Percentiles rank a stretch among this genome's conserved stretches.
phyloP scores from a whole-genome alignment of 2,888 invertebrate genomes.

The Parnassius apollo region DNA sequence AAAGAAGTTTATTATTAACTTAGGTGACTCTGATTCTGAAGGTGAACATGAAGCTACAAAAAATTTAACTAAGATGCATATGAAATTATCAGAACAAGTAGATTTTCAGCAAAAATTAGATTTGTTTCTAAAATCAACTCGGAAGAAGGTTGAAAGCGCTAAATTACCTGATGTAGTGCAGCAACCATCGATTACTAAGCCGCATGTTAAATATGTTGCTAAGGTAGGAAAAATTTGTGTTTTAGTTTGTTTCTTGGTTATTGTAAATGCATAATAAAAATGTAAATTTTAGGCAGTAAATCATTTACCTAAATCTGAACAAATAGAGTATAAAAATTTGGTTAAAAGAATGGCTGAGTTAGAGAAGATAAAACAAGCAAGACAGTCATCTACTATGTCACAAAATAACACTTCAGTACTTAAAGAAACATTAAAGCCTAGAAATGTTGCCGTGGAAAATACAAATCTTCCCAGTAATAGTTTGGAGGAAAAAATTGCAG shows the following conservation, averaged over 20 bases:
- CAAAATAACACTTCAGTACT: slow-evolving; percentile 37
- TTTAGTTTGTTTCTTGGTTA: slow-evolving; percentile 6
- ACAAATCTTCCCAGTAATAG: slow-evolving; percentile 33
- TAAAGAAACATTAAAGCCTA: slow-evolving; percentile 64
- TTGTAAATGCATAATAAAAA: slow-evolving; percentile 8
- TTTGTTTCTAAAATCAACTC: slow-evolving; percentile 65
- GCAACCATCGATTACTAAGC: slow-evolving; percentile 45
- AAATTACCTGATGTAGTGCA: slow-evolving; percentile 56
- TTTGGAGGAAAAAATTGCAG: slow-evolving; percentile 63
- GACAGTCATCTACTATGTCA: slow-evolving; percentile 52
- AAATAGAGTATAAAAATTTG: slow-evolving; percentile 72
- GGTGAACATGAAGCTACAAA: slow-evolving; percentile 76
- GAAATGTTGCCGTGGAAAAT: slow-evolving; percentile 49
- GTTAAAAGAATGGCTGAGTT: slow-evolving; percentile 75
- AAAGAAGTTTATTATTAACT: slow-evolving; percentile 69
- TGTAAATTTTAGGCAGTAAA: slow-evolving; percentile 61
- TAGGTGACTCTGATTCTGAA: slow-evolving; percentile 74
- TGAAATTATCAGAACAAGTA: slow-evolving; percentile 63
- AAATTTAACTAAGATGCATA: slow-evolving; percentile 76
- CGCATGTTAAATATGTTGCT: slow-evolving; percentile 62
- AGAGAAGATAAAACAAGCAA: slow-evolving; percentile 70
- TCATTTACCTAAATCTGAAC: slow-evolving; percentile 73
- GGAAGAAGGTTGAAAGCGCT: slow-evolving; percentile 65
- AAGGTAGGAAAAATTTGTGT: slow-evolving; percentile 53
- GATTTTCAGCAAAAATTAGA: slow-evolving; percentile 75